These are phyloP conservation scores for Laspeyria flexula DNA, from an alignment of 2,888 invertebrate genomes.

Conservation along the genomic window DNA sequence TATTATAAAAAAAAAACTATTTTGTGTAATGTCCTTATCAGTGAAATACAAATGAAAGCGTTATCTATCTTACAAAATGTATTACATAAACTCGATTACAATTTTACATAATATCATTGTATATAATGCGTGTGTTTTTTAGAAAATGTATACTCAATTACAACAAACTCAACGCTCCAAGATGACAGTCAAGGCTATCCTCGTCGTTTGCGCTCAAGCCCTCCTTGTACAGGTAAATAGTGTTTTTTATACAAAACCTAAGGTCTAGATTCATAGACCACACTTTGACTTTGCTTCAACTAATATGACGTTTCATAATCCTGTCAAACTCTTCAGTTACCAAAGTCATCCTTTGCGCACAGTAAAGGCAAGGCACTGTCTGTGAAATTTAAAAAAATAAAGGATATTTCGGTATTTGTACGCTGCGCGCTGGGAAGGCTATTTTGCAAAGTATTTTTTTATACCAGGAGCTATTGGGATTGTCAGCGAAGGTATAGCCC, in stretches of 20 bases:
- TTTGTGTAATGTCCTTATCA: neutral
- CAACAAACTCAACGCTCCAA: neutral
- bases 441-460: no score
- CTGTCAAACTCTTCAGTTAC: no score
- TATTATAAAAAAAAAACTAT: neutral
- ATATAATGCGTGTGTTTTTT: constrained; percentile 1
- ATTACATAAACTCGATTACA: neutral
- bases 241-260: neutral
- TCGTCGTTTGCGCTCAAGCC: constrained; percentile 16
- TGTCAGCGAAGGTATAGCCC: constrained; percentile 20
- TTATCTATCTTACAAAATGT: constrained; percentile 1
- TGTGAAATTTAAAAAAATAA: no score
- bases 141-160: neutral
- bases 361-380: no score
- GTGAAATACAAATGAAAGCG: no score
- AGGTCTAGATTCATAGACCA: no score
- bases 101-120: constrained; percentile 2
- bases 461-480: constrained; percentile 41
- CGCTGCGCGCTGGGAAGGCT: no score
- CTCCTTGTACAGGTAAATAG: constrained; percentile 20
- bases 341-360: no score
- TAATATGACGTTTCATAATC: no score
- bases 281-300: no score
- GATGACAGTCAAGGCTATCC: constrained; percentile 19
- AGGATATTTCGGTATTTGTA: no score